These are phyloP conservation scores for Poeciliopsis gracilis DNA, from an alignment of 2,797 vertebrate species.

Conservation along the genomic window DNA sequence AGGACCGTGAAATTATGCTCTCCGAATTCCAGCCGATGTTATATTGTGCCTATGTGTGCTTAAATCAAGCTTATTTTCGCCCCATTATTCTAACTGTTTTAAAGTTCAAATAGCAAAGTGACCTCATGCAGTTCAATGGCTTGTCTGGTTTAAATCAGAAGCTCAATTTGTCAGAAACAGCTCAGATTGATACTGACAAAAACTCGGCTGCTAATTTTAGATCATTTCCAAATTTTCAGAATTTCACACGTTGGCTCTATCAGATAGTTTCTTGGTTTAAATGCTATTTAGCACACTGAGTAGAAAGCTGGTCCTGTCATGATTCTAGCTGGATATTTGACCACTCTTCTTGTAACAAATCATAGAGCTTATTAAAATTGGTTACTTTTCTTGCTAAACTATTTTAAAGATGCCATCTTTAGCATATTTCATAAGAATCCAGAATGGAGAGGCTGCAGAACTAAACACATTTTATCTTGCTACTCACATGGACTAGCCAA, in stretches of 20 bases:
- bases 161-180: conserved; percentile 37
- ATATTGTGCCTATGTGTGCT: conserved; percentile 52
- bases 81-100: conserved; percentile 54
- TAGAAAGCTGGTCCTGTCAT: background rate
- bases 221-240: background rate
- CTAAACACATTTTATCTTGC: background rate
- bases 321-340: background rate
- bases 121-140: conserved; percentile 35
- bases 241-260: background rate
- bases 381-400: background rate
- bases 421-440: background rate
- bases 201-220: background rate
- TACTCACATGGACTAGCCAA: background rate
- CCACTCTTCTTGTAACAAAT: background rate
- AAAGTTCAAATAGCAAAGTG: conserved; percentile 45
- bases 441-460: background rate
- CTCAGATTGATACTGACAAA: conserved; percentile 1
- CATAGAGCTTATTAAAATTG: background rate
- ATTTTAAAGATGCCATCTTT: background rate
- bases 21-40: conserved; percentile 58
- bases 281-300: background rate
- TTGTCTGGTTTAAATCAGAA: conserved; percentile 32
- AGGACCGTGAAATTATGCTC: conserved; percentile 73
- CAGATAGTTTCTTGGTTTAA: background rate
- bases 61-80: conserved; percentile 48